These are phyloP conservation scores for Nematopogon swammerdamellus DNA, from an alignment of 2,888 invertebrate species.

Conservation along the genomic window DNA sequence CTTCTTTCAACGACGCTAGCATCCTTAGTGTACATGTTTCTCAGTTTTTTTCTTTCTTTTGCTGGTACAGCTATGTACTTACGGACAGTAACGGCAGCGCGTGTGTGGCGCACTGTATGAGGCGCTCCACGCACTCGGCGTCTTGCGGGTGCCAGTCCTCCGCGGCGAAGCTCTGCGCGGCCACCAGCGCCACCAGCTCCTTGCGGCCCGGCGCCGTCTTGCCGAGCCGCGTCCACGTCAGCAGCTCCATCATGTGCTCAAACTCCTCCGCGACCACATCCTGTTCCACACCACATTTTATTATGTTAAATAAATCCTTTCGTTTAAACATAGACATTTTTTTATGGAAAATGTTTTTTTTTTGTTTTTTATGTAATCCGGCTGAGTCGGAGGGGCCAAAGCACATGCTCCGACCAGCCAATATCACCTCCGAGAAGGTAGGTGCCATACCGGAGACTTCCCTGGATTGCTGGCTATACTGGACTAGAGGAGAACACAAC, in stretches of 20 bases:
- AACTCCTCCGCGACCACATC: conserved; percentile 93
- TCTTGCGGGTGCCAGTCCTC: conserved; percentile 73
- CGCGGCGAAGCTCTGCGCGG: conserved; percentile 68
- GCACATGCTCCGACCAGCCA: too few relatives aligned
- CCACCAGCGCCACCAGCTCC: conserved; percentile 81
- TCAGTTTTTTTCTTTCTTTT: too few relatives aligned
- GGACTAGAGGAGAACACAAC: too few relatives aligned
- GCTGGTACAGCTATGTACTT: conserved; percentile 30
- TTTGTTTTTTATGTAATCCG: too few relatives aligned
- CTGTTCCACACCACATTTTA: conserved; percentile 29
- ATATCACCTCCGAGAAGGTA: too few relatives aligned
- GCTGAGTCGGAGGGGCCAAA: too few relatives aligned
- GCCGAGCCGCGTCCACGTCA: conserved; percentile 77
- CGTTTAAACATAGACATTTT: conserved; percentile 1
- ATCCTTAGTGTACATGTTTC: too few relatives aligned
- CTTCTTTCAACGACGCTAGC: too few relatives aligned
- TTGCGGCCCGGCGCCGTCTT: conserved; percentile 82
- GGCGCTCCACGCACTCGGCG: conserved; percentile 71
- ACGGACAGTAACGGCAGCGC: conserved; percentile 87
- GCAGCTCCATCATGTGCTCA: conserved; percentile 80
- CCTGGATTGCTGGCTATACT: too few relatives aligned
- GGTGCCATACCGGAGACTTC: too few relatives aligned
- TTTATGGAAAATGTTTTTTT: too few relatives aligned
- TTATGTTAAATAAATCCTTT: conserved; percentile 3
- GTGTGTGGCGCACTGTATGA: conserved; percentile 83